Conservation (phyloP, 2,888 invertebrate species). For the Drosophila subsilvestris region DNA sequence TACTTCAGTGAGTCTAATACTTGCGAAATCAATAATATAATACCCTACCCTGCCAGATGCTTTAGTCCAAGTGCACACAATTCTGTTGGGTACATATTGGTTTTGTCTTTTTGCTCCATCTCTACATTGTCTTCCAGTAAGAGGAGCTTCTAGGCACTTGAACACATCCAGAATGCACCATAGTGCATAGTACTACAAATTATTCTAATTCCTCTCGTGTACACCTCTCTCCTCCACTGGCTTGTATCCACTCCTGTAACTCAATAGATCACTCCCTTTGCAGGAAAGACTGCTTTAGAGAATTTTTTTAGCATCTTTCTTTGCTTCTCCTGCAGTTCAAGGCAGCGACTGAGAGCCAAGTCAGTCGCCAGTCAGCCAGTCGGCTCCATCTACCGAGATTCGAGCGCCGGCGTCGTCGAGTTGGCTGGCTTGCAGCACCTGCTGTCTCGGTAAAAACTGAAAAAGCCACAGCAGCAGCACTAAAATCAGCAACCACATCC, state of each 20-base stretch:
- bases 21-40: too few species aligned
- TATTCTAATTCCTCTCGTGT: too few species aligned
- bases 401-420: conserved; percentile 53
- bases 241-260: too few species aligned
- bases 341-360: conserved; percentile 15
- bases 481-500: conserved; percentile 20
- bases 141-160: too few species aligned
- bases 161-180: too few species aligned
- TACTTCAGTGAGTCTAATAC: not conserved
- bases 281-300: not conserved
- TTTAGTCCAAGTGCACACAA: too few species aligned
- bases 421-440: conserved; percentile 75
- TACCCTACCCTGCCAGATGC: not conserved
- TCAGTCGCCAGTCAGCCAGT: conserved; percentile 2
- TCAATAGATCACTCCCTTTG: not conserved
- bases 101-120: too few species aligned
- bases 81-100: too few species aligned
- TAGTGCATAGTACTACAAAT: too few species aligned
- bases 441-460: conserved; percentile 48
- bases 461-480: conserved; percentile 20
- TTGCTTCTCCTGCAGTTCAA: conserved; percentile 1
- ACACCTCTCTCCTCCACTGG: too few species aligned
- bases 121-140: too few species aligned
- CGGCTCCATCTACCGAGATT: conserved; percentile 72
- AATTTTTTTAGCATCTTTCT: not conserved